Base-by-base conservation (phyloP, 2,888 invertebrate species). In the Dynastes maya region DNA sequence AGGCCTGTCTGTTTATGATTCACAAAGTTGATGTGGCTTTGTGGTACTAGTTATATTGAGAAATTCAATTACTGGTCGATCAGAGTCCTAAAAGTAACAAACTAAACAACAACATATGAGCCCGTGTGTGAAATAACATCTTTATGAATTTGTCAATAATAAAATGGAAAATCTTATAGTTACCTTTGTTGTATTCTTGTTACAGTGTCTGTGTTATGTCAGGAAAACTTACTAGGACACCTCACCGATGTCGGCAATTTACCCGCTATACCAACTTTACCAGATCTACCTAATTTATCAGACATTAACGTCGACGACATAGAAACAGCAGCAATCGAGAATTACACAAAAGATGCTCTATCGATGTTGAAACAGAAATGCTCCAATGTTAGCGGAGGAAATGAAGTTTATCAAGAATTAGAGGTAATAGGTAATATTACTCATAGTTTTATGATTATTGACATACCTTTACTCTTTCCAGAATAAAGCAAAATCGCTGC, bases 311-410 rank as follows among this genome's bases (percentile, higher is more conserved):
- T 72, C 1, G 58, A 72, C 3, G 58, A 72, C 0, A 9, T 72
- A 40, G 72, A 72, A 58, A 37, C 72, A 5, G 55, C 40, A 37
- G 58, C 22, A 5, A 45, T 58, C 1, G 72, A 72, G 22, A 58
- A 72, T 58, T 72, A 72, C 22, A 40, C 72, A 16, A 72, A 72
- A 37, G 72, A 72, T 40, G 72, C 72, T 4, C 16, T 72, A 22
- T 11, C n/a, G 51, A 85, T 90, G 0, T 86, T 94, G 16, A 91
- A 90, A 84, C 91, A 92, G 76, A 95, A 94, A 87, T 95, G 95
- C 84, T 89, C 91, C 2, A 90, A 92, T 79, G 74, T 61, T n/a
- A 92, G 93, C 81, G 91, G 91, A 1, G 93, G 93, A 4, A 89
- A 91, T 0, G 88, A 89, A 1, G 90, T 91, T 2, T 94, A 87